Base-by-base conservation (phyloP, 2,797 vertebrate species). In the Anguilla anguilla region DNA sequence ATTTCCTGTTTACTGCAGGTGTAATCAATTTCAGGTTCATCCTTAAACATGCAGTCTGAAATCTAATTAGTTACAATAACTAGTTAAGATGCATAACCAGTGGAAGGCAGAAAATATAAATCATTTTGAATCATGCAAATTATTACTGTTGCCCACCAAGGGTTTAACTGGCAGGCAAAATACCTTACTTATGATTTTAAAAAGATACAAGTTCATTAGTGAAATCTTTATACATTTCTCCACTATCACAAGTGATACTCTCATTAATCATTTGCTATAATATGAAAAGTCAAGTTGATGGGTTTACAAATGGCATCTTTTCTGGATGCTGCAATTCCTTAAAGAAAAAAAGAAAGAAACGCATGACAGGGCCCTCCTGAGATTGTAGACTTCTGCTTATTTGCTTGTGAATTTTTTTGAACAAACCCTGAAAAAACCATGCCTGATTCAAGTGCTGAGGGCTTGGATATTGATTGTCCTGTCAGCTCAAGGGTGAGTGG, bases 371-470 rank as follows among this genome's bases (percentile, higher is more conserved):
- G 15, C n/a, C 72, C 10, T 74, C 72, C 28, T 15, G 28, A 17
- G 31, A 6, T 43, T 35, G 3, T 15, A 17, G 15, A 2, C 35
- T 9, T 25, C 79, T 82, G 79, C 79, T 51, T 25, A 51, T 77
- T 49, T 53, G 39, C 51, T 74, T 53, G 28, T 39, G 61, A n/a
- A 53, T 49, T 10, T 84, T n/a, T 46, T 72, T 28, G 57, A 53
- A 51, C 7, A 39, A 67, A 64, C 5, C 15, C 53, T 77, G 53
- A 87, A 74, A 49, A 53, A 83, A 53, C 0, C 55, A 72, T 17
- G 83, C 31, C 43, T 87, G 90, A 89, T 92, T 89, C 84, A 87
- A 86, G 89, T 85, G 55, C 17, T 84, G 82, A 10, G 39, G 86
- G 83, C 67, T 59, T 35, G 3, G 85, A 59, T 85, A 91, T 89